These are phyloP conservation scores for Oncorhynchus clarkii DNA, from an alignment of 2,113 vertebrate species.

Conservation along the genomic window DNA sequence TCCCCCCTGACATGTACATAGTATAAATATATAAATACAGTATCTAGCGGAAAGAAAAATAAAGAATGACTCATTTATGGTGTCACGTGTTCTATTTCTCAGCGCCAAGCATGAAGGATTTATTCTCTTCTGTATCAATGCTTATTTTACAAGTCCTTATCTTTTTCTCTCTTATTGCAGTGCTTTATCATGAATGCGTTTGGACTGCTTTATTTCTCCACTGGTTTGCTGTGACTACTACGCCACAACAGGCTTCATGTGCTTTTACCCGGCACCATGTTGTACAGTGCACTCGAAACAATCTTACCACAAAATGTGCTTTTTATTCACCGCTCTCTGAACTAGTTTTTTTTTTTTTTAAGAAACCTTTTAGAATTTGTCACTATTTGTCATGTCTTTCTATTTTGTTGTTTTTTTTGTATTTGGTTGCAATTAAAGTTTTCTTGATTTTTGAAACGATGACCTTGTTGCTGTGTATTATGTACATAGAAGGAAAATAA, in stretches of 20 bases:
- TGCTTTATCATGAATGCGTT: constrained; percentile 70
- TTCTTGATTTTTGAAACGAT: constrained; percentile 64
- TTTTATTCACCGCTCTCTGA: constrained; percentile 63
- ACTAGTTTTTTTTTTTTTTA: constrained; percentile 37
- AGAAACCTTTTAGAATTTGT: constrained; percentile 38
- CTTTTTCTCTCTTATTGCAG: constrained; percentile 60
- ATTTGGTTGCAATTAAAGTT: constrained; percentile 77
- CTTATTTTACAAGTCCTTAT: constrained; percentile 50
- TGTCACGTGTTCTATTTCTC: constrained; percentile 70
- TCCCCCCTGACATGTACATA: constrained; percentile 67
- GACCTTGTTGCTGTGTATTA: constrained; percentile 26
- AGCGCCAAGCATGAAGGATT: constrained; percentile 73
- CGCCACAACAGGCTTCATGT: constrained; percentile 57
- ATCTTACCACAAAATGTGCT: constrained; percentile 63
- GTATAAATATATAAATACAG: constrained; percentile 77
- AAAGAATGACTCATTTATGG: constrained; percentile 73
- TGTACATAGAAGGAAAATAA: constrained; percentile 24
- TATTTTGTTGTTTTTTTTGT: constrained; percentile 51
- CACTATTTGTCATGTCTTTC: constrained; percentile 66
- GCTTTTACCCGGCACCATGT: constrained; percentile 61
- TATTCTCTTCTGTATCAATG: constrained; percentile 39
- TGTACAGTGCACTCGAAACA: constrained; percentile 48
- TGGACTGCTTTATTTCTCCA: constrained; percentile 69
- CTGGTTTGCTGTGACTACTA: constrained; percentile 64
- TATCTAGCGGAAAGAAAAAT: constrained; percentile 50